phyloP scores from a whole-genome alignment of 2,113 vertebrate species.

The Corvus hawaiiensis region DNA sequence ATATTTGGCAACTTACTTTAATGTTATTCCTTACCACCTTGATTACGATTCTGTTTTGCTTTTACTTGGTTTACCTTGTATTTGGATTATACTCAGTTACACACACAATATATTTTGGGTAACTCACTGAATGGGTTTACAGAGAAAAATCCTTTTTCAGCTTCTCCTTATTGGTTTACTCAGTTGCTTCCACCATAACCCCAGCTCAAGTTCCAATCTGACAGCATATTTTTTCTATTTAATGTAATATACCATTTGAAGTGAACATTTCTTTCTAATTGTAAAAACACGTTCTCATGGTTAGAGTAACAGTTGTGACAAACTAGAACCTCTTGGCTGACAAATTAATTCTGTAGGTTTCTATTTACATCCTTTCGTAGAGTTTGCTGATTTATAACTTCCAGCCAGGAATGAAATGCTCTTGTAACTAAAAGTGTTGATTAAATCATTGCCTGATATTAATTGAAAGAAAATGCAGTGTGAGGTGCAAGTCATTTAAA shows the following conservation, averaged over 20 bases:
- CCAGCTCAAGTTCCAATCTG: not conserved
- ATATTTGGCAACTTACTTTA: not conserved
- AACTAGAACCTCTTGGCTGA: constrained; percentile 27
- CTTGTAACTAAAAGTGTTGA: not conserved
- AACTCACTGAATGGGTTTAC: not conserved
- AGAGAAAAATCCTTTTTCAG: not conserved
- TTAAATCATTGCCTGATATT: constrained; percentile 18
- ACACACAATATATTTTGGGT: not conserved
- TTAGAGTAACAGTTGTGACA: constrained; percentile 7
- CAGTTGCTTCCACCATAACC: not conserved
- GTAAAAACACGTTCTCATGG: not conserved
- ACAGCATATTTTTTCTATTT: constrained; percentile 6
- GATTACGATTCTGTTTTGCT: not conserved
- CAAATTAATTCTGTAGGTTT: constrained; percentile 34
- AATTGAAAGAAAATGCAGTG: not conserved
- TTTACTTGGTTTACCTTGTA: not conserved
- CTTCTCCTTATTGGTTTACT: not conserved
- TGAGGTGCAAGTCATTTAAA: not conserved
- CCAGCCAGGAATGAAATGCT: constrained; percentile 16
- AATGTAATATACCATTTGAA: not conserved
- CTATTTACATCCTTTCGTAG: not conserved
- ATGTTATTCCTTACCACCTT: not conserved
- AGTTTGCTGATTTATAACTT: constrained; percentile 26
- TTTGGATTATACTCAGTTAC: not conserved
- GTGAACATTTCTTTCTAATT: constrained; percentile 6